phyloP scores from a whole-genome alignment of 2,113 vertebrate species.

The Penelope pileata region DNA sequence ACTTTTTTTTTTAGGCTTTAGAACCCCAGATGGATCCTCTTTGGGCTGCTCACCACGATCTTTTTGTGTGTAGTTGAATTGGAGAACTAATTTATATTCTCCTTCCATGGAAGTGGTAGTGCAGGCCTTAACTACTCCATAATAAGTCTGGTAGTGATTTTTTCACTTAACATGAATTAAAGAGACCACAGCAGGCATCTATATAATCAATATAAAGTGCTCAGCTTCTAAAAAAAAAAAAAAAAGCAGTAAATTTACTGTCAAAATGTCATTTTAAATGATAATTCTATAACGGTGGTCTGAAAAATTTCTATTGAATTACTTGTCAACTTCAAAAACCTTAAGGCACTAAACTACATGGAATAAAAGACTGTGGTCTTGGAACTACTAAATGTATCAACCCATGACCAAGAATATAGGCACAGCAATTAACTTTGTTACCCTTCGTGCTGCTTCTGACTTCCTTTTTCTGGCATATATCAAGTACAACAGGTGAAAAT shows the following conservation, averaged over 20 bases:
- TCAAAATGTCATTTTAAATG: neutral
- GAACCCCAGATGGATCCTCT: neutral
- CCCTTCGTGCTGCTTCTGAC: neutral
- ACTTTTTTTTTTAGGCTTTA: neutral
- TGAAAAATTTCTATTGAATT: neutral
- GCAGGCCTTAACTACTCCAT: neutral
- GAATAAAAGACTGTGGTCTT: neutral
- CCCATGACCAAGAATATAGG: neutral
- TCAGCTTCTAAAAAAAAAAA: neutral
- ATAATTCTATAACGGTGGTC: neutral
- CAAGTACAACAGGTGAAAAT: neutral
- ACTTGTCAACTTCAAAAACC: neutral
- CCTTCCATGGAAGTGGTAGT: neutral
- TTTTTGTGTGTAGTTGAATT: neutral
- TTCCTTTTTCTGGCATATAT: neutral
- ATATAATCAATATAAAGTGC: neutral
- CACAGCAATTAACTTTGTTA: neutral
- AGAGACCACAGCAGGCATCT: fast-evolving
- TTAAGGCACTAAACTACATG: neutral
- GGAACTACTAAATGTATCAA: neutral
- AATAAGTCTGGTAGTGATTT: neutral
- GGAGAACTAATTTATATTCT: neutral
- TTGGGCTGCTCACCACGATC: neutral
- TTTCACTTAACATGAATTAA: neutral
- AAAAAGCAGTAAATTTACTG: neutral